Percentiles rank a stretch among this genome's conserved stretches.
Conservation (phyloP, 2,888 invertebrate species). For the Stenoptilia bipunctidactyla region DNA sequence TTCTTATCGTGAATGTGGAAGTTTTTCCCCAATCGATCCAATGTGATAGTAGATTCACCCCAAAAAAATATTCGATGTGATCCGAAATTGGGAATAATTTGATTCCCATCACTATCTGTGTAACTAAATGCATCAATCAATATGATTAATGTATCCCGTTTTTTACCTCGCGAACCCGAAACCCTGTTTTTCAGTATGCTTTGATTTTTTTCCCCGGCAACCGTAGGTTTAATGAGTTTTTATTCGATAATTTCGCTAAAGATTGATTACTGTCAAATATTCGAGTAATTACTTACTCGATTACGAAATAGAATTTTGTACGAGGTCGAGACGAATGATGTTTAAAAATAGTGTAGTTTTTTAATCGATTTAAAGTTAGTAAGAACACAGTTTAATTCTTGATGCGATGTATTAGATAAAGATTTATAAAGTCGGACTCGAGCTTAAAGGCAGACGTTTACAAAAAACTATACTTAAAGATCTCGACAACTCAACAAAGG, state of each 20-base stretch:
- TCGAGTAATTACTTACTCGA: constrained; percentile 19
- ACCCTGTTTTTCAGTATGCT: constrained; percentile 20
- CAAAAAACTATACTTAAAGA: constrained; percentile 53
- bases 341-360: background rate
- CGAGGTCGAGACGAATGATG: background rate
- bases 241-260: constrained; percentile 35
- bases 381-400: background rate
- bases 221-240: constrained; percentile 27
- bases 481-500: constrained; percentile 63
- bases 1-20: too few relatives aligned
- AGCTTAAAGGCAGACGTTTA: constrained; percentile 50
- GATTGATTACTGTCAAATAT: constrained; percentile 35
- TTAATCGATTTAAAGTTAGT: background rate
- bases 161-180: constrained; percentile 33
- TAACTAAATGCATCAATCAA: constrained; percentile 52
- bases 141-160: constrained; percentile 49
- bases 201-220: constrained; percentile 16
- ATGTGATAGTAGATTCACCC: constrained; percentile 15
- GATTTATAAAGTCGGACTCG: constrained; percentile 50
- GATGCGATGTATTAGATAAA: constrained; percentile 22
- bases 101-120: constrained; percentile 31
- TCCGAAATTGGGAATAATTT: constrained; percentile 29
- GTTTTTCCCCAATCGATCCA: constrained; percentile 1
- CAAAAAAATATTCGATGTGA: constrained; percentile 30
- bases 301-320: background rate